Base-by-base conservation (phyloP, 2,113 vertebrate species). In the Jacana jacana region DNA sequence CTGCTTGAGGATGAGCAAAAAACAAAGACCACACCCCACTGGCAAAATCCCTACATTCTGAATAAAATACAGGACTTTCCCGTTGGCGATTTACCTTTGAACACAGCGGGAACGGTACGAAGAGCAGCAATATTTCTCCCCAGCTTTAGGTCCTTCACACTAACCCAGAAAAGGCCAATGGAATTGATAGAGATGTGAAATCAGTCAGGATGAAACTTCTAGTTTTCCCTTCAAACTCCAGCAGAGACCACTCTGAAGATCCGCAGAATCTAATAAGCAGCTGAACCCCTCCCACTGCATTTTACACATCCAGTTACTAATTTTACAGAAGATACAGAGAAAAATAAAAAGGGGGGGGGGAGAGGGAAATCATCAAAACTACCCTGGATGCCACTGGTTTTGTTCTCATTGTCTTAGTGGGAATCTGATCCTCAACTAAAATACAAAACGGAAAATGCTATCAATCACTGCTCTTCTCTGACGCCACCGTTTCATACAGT, bases 261-360 rank as follows among this genome's bases (percentile, higher is more conserved):
- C 17, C 10, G 30, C 24, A 57, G 31, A 69, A 46, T 64, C 42
- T 78, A 70, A 40, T 2, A 61, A 4, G 19, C 35, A 93, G 7
- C 57, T 88, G n/a, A 10, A 57, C 17, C 17, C 24, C 28, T 61
- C 11, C 42, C 44, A 65, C 14, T 52, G 14, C 58, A 68, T 80
- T 92, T 93, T 72, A 54, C 13, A 86, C 23, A 31, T 3, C 55
- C 24, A 3, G 2, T 75, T 64, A 48, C 19, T 35, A 46, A 57
- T 81, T 78, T 61, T 44, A 68, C 13, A 68, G 39, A 72, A 17
- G 4, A 68, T 23, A 70, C 2, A 42, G 16, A 19, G 4, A 37
- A 60, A 4, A 24, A 22, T 11, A 11, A 16, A 1, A 2, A 5
- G 18, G 9, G 5, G 10, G 6, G 9, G 24, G 12, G 33, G 10